Evolutionary conservation across 1,140 invertebrate species (phyloP).

Genomic region (Eueides isabella): DNA sequence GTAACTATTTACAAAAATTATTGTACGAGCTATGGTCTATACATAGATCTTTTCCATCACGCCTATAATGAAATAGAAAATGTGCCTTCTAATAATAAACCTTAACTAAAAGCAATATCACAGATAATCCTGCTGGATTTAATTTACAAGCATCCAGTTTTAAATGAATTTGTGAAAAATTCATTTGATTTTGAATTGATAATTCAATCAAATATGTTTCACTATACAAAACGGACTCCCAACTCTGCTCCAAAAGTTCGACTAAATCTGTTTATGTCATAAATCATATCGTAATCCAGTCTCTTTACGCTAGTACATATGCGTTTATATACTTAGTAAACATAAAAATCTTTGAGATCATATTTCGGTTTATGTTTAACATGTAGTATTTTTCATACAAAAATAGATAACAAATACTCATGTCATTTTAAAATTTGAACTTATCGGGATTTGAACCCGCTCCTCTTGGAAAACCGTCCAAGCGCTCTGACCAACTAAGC

Average conservation of each 20-base stretch:
- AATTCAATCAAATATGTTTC: too few species aligned
- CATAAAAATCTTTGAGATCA: conserved; percentile 13
- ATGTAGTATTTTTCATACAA: neutral
- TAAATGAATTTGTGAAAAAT: neutral
- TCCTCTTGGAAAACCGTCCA: too few species aligned
- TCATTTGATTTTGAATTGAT: too few species aligned
- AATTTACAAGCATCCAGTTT: neutral
- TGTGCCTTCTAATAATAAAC: neutral
- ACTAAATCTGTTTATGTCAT: too few species aligned
- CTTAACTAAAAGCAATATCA: conserved; percentile 21
- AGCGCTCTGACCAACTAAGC: too few species aligned
- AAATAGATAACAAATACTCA: neutral
- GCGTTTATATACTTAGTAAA: neutral
- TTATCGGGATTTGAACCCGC: too few species aligned
- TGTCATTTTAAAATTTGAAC: too few species aligned
- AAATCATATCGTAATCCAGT: too few species aligned
- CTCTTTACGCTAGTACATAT: too few species aligned
- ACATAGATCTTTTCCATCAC: neutral
- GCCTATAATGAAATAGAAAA: neutral
- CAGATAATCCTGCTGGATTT: conserved; percentile 20
- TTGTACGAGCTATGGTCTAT: too few species aligned
- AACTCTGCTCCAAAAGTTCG: neutral
- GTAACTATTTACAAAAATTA: too few species aligned
- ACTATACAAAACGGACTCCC: neutral
- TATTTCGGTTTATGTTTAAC: neutral